Evolutionary conservation across 2,797 vertebrate species (phyloP).

Genomic region (Garrulus glandarius): DNA sequence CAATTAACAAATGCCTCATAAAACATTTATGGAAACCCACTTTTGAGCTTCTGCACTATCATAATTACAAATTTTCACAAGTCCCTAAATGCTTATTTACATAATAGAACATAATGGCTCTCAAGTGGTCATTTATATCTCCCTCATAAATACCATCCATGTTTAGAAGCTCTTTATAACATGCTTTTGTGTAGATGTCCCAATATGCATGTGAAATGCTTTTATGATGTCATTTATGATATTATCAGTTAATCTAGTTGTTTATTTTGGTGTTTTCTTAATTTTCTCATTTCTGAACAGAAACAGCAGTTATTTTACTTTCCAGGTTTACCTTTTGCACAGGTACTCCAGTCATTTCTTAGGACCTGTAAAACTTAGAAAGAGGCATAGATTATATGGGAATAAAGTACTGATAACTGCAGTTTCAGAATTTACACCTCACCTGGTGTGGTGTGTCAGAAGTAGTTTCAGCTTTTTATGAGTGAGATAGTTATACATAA

Average conservation of each 20-base stretch:
- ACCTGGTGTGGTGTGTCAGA: neutral
- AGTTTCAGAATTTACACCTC: neutral
- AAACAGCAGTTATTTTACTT: neutral
- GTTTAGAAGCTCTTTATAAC: neutral
- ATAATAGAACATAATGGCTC: neutral
- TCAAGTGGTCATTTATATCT: neutral
- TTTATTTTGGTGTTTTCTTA: neutral
- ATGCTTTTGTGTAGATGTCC: neutral
- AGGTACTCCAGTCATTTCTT: neutral
- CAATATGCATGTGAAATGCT: neutral
- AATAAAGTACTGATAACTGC: neutral
- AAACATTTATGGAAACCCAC: neutral
- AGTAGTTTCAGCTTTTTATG: neutral
- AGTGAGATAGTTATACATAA: neutral
- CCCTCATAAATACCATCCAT: neutral
- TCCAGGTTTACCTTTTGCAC: neutral
- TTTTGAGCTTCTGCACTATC: neutral
- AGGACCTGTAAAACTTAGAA: neutral
- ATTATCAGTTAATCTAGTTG: neutral
- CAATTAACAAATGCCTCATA: neutral
- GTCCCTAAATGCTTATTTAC: slow-evolving; percentile 1
- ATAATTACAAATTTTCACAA: slow-evolving; percentile 3
- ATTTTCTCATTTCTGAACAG: neutral
- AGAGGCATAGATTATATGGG: neutral
- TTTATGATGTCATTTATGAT: neutral